Evolutionary conservation across 2,797 vertebrate species (phyloP), one percentile per base, ranked within the genome.

Genomic region (Lemur catta): DNA sequence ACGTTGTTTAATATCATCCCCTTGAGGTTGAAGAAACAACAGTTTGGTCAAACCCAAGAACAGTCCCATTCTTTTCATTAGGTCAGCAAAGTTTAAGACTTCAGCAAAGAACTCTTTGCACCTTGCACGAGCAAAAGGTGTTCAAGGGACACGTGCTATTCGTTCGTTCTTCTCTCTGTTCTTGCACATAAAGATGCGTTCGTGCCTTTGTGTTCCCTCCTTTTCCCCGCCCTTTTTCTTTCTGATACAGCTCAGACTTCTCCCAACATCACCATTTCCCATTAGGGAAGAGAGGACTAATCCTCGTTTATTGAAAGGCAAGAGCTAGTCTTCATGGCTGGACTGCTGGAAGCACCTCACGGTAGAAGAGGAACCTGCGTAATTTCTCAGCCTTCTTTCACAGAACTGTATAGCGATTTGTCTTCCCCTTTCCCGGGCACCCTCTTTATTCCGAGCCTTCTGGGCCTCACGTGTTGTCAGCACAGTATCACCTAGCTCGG

Each of bases 401-500:
- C 2, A 4, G 28, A 88, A 11, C 6, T 14, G 5, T 4, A 1
- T 7, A 18, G 41, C 63, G n/a, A 0, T 74, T 59, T 18, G 8
- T 30, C 35, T 38, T 46, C 38, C 4, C 48, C 17, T 20, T 74
- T 13, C 38, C 24, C 18, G 5, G 22, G 38, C 50, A 6, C 72
- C 76, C 63, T 69, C 17, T 61, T 30, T 24, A 7, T 63, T 17
- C 9, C 15, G 59, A 0, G 15, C 57, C 26, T 63, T 12, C 48
- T 7, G 0, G 14, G 43, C 67, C 41, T 46, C 48, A 2, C 5
- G 0, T 1, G 26, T 65, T 28, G 0, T 2, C 17, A 46, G 48
- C 22, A 72, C 46, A 43, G 41, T 26, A 38, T 61, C n/a, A 11
- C 72, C 89, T 30, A 50, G 67, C 46, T 55, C 41, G 30, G 38